A percentile compares a stretch with the other conserved stretches of the same genome.
phyloP scores from a whole-genome alignment of 2,113 vertebrate genomes.

The Struthio camelus region DNA sequence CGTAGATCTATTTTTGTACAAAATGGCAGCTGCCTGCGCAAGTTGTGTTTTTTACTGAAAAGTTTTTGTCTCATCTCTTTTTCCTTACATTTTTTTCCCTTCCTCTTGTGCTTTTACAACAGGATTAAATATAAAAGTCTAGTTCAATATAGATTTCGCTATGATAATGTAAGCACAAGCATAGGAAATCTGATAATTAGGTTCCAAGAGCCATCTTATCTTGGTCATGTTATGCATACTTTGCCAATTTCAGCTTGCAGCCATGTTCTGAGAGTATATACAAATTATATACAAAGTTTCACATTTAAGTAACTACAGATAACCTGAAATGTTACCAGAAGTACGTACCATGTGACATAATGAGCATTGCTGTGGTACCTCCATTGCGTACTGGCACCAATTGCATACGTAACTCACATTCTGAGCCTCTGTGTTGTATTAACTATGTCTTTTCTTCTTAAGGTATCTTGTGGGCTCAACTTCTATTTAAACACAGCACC shows the following conservation, averaged over 20 bases:
- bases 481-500: not conserved
- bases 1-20: not conserved
- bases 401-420: not conserved
- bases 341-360: not conserved
- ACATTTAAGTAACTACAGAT: not conserved
- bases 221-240: not conserved
- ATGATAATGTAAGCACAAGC: not conserved
- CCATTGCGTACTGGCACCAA: not conserved
- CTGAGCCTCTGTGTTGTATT: not conserved
- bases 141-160: not conserved
- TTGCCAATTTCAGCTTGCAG: not conserved
- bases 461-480: not conserved
- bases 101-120: not conserved
- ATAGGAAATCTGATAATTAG: not conserved
- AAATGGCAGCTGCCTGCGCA: conserved; percentile 10
- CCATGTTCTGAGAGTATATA: not conserved
- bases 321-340: not conserved
- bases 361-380: not conserved
- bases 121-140: not conserved
- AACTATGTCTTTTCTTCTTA: not conserved
- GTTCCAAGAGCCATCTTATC: not conserved
- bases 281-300: not conserved
- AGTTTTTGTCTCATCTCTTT: not conserved
- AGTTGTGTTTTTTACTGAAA: not conserved
- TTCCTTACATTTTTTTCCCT: not conserved